Conservation (phyloP, 1,140 invertebrate genomes). For the Chlorops oryzae region DNA sequence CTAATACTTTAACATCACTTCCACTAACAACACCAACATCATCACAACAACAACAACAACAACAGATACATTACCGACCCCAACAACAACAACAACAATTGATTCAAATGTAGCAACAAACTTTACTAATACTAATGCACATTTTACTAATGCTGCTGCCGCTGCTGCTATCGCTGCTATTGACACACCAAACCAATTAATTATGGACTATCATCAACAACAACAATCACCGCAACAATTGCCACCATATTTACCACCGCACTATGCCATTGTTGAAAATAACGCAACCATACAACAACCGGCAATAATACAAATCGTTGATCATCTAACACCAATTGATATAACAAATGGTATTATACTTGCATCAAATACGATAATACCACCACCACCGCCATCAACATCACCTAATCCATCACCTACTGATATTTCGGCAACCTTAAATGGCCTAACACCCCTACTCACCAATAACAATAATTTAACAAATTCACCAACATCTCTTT, state of each 20-base stretch:
- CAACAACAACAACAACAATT: slow-evolving; percentile 19
- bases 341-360: too few species aligned
- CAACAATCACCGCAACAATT: slow-evolving; percentile 10
- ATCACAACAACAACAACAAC: slow-evolving; percentile 16
- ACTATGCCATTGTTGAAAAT: too few species aligned
- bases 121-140: background rate
- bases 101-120: slow-evolving; percentile 14
- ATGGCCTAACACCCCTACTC: slow-evolving; percentile 8
- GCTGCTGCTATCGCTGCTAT: slow-evolving; percentile 1
- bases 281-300: too few species aligned
- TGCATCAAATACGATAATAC: too few species aligned
- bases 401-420: slow-evolving; percentile 13
- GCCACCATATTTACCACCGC: background rate
- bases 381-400: slow-evolving; percentile 14
- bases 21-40: slow-evolving; percentile 7
- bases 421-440: slow-evolving; percentile 21
- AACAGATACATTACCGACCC: slow-evolving; percentile 11
- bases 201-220: slow-evolving; percentile 18
- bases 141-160: background rate
- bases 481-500: slow-evolving; percentile 15
- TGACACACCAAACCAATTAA: background rate
- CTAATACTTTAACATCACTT: too few species aligned
- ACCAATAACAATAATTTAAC: too few species aligned
- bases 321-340: too few species aligned
- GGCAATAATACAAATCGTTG: too few species aligned